Evolutionary conservation across 2,888 invertebrate genomes (phyloP).

Genomic region (Drosophila vallismaia): DNA sequence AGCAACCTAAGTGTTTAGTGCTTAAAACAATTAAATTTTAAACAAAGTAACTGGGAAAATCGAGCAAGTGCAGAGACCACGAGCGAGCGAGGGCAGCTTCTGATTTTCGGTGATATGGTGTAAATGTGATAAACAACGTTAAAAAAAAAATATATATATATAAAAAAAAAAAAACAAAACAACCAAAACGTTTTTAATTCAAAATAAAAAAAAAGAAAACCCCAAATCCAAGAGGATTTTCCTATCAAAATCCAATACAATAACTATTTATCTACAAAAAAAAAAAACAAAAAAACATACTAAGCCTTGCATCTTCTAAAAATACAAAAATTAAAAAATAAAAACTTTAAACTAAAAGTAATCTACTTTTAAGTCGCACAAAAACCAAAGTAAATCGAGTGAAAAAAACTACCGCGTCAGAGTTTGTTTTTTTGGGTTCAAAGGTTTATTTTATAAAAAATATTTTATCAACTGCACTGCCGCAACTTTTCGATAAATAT

Average conservation of each 20-base stretch:
- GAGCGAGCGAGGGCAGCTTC: conserved; percentile 59
- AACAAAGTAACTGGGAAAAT: conserved; percentile 63
- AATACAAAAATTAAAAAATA: conserved; percentile 34
- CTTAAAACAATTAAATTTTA: conserved; percentile 51
- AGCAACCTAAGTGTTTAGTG: conserved; percentile 49
- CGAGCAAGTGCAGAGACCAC: conserved; percentile 72
- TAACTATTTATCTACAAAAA: conserved; percentile 56
- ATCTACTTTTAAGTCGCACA: conserved; percentile 59
- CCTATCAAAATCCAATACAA: conserved; percentile 52
- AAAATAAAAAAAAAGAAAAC: conserved; percentile 34
- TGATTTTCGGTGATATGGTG: conserved; percentile 79
- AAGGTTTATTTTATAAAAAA: conserved; percentile 45
- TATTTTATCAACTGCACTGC: conserved; percentile 75
- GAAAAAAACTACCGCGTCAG: conserved; percentile 38
- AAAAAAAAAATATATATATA: conserved; percentile 27
- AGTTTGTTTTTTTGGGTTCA: conserved; percentile 44
- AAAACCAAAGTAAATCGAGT: conserved; percentile 54
- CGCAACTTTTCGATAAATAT: conserved; percentile 74
- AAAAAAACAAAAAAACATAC: conserved; percentile 42
- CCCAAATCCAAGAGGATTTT: conserved; percentile 45
- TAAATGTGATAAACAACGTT: conserved; percentile 76
- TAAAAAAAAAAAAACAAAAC: conserved; percentile 11
- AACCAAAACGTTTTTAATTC: conserved; percentile 58
- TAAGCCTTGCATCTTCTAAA: conserved; percentile 70
- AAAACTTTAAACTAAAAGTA: conserved; percentile 40